Conservation (phyloP, 53 echinoderm and acorn worm genomes). For the Pentamera pediparva region DNA sequence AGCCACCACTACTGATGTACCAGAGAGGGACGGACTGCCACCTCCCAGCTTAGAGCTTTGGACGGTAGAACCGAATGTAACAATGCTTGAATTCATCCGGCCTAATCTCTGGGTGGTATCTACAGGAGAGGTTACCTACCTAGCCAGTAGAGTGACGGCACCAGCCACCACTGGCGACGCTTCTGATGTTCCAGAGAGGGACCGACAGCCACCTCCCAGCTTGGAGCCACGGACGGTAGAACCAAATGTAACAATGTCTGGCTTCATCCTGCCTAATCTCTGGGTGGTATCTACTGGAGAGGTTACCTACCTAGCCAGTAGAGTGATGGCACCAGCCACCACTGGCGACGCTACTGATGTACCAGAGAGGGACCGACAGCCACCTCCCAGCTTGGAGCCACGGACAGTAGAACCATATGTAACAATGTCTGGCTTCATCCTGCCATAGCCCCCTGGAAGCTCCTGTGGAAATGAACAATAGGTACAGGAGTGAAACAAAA, state of each 20-base stretch:
- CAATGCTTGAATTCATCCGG: slow-evolving; percentile 88
- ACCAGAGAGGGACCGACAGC: slow-evolving; percentile 89
- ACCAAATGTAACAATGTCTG: slow-evolving; percentile 93
- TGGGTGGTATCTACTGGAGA: too few species aligned
- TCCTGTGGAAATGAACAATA: slow-evolving; percentile 40
- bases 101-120: too few species aligned
- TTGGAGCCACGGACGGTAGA: slow-evolving; percentile 90
- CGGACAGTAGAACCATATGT: slow-evolving; percentile 90
- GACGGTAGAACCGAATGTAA: slow-evolving; percentile 89
- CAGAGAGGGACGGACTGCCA: slow-evolving; percentile 87
- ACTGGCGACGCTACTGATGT: slow-evolving; percentile 98
- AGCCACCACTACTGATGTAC: slow-evolving; percentile 95
- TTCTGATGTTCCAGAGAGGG: slow-evolving; percentile 93
- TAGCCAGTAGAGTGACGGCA: slow-evolving; percentile 82
- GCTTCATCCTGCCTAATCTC: slow-evolving; percentile 93
- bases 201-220: slow-evolving; percentile 74
- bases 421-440: slow-evolving; percentile 95
- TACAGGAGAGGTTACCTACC: too few species aligned
- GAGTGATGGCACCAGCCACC: slow-evolving; percentile 86
- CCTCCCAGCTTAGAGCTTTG: slow-evolving; percentile 77
- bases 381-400: slow-evolving; percentile 75
- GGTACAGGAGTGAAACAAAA: background rate
- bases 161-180: slow-evolving; percentile 97
- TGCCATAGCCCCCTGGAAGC: slow-evolving; percentile 85
- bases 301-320: slow-evolving; percentile 92